Evolutionary conservation across 1,140 invertebrate genomes (phyloP).

Genomic region (Heterodera schachtii): DNA sequence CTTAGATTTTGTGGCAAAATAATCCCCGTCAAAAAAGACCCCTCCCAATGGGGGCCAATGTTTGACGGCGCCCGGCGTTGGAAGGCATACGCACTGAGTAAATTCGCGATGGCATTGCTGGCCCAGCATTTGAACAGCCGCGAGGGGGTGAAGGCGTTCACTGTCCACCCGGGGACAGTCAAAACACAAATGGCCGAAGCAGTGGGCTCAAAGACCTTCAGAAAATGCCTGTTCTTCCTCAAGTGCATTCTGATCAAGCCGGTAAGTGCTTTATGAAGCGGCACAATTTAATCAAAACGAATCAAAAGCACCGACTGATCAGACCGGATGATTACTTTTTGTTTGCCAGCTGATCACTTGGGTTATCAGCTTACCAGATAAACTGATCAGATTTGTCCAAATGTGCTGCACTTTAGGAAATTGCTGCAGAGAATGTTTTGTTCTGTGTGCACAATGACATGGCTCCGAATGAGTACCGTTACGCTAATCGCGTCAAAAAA

Average conservation of each 20-base stretch:
- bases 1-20: constrained; percentile 33
- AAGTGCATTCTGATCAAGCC: constrained; percentile 25
- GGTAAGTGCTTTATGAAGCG: constrained; percentile 1
- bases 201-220: constrained; percentile 8
- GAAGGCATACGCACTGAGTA: constrained; percentile 41
- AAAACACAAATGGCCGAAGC: constrained; percentile 31
- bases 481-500: constrained; percentile 25
- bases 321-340: too few species aligned
- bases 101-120: constrained; percentile 45
- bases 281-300: too few species aligned
- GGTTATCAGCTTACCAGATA: too few species aligned
- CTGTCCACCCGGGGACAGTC: constrained; percentile 43
- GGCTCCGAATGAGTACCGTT: constrained; percentile 21
- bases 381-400: too few species aligned
- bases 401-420: constrained; percentile 14
- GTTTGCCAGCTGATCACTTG: too few species aligned
- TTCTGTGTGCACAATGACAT: constrained; percentile 37
- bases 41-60: constrained; percentile 32
- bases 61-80: constrained; percentile 32
- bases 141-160: constrained; percentile 29
- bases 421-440: constrained; percentile 33
- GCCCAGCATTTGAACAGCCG: constrained; percentile 33
- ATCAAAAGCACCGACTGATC: too few species aligned
- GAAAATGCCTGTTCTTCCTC: constrained; percentile 38
- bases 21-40: constrained; percentile 33